phyloP scores from a whole-genome alignment of 2,113 vertebrate species.

The Calonectris borealis region DNA sequence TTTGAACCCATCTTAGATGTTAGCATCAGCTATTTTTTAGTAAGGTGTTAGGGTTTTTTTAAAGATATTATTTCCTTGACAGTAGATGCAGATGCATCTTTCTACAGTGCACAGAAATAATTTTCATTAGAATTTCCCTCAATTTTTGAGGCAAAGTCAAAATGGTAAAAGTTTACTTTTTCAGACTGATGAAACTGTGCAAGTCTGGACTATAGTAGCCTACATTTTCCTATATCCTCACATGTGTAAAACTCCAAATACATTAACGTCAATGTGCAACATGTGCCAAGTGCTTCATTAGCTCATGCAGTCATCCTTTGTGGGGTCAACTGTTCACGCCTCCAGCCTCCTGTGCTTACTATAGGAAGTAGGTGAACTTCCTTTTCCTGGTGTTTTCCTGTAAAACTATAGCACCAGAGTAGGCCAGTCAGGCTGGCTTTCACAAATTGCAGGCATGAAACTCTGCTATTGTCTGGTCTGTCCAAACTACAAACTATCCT shows the following conservation, averaged over 20 bases:
- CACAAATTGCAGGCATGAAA: neutral
- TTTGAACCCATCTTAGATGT: neutral
- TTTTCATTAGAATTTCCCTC: neutral
- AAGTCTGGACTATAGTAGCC: neutral
- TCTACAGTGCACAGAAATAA: neutral
- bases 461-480: neutral
- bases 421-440: neutral
- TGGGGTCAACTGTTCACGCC: neutral
- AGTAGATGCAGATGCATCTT: neutral
- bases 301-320: neutral
- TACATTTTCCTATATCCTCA: neutral
- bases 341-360: neutral
- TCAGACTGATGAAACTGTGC: neutral
- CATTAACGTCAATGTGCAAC: fast-evolving
- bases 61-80: neutral
- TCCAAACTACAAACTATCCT: neutral
- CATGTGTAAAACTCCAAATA: neutral
- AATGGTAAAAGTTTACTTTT: neutral
- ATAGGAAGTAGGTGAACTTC: neutral
- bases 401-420: neutral
- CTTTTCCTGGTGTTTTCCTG: neutral
- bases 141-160: neutral
- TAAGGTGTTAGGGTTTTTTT: neutral
- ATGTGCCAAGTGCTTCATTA: neutral
- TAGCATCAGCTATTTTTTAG: neutral